phyloP scores from a whole-genome alignment of 2,797 vertebrate species.

The Onychomys leucogaster region DNA sequence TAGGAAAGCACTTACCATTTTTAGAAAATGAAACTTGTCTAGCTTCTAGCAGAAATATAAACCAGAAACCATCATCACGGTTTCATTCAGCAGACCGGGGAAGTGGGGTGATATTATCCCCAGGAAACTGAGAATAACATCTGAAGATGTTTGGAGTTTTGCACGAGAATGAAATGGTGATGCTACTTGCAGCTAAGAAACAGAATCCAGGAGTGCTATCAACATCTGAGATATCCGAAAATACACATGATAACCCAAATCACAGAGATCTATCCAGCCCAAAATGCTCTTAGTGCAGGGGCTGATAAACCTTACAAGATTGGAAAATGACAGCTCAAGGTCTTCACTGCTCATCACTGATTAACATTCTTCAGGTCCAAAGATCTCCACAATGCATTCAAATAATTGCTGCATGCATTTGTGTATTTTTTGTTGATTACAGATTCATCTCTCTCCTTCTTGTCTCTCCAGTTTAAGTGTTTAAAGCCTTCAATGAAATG shows the following conservation, averaged over 20 bases:
- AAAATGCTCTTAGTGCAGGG: background rate
- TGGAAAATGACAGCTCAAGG: slow-evolving; percentile 63
- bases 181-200: background rate
- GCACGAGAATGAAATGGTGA: background rate
- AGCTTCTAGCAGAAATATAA: slow-evolving; percentile 20
- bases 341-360: background rate
- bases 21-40: background rate
- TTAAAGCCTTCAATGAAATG: slow-evolving; percentile 47
- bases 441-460: slow-evolving; percentile 59
- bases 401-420: slow-evolving; percentile 54
- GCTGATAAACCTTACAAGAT: background rate
- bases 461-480: slow-evolving; percentile 42
- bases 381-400: slow-evolving; percentile 5
- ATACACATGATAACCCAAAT: background rate
- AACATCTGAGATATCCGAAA: background rate
- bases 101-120: background rate
- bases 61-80: background rate
- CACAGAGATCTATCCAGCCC: background rate
- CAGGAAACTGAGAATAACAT: background rate
- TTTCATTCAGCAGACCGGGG: background rate
- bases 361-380: slow-evolving; percentile 40
- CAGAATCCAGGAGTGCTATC: background rate
- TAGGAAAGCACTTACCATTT: background rate
- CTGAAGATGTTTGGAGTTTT: background rate
- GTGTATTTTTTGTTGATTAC: slow-evolving; percentile 61